These are phyloP conservation scores for Acanthosoma haemorrhoidale DNA, from an alignment of 2,888 invertebrate species.

Conservation along the genomic window DNA sequence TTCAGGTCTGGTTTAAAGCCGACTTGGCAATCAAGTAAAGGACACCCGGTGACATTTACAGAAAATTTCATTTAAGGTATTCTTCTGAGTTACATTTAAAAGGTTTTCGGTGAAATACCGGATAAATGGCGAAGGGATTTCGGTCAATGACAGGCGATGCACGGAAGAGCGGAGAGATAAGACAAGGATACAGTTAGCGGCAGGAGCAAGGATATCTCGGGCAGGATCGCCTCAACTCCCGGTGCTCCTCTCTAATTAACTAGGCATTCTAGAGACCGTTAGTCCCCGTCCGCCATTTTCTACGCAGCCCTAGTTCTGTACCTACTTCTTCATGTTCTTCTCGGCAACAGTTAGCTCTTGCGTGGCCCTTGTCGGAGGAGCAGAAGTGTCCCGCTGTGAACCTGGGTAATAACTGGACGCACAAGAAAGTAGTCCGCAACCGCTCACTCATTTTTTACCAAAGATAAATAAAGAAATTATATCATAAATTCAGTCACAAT, in stretches of 20 bases:
- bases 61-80: no score
- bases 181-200: slow-evolving; percentile 3
- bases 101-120: neutral
- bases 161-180: neutral
- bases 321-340: neutral
- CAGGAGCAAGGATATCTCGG: neutral
- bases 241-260: slow-evolving; percentile 5
- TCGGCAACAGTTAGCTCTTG: neutral
- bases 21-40: no score
- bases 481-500: no score
- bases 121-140: neutral
- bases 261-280: neutral
- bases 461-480: no score
- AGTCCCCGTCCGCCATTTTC: neutral
- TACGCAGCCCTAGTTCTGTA: neutral
- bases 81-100: no score
- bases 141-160: neutral
- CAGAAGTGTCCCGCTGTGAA: no score
- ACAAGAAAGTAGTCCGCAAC: no score
- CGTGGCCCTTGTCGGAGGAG: no score
- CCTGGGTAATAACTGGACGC: no score
- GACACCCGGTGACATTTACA: no score
- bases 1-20: no score
- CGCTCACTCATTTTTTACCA: no score
- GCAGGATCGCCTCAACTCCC: neutral